Evolutionary conservation across 2,797 vertebrate genomes (phyloP).

Genomic region (Sebastolobus altivelis): DNA sequence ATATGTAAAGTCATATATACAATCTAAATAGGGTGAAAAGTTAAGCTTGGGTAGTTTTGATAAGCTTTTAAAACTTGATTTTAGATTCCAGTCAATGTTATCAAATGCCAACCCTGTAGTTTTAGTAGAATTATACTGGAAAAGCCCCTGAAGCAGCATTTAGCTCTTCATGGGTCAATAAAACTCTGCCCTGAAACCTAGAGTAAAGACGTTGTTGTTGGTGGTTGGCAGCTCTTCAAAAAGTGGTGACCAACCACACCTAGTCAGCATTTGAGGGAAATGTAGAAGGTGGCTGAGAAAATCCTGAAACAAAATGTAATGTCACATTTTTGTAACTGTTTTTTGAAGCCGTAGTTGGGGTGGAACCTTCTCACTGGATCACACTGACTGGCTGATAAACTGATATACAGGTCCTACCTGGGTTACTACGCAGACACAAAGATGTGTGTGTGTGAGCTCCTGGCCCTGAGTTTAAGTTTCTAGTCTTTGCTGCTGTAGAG

Average conservation of each 20-base stretch:
- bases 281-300: no score
- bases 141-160: neutral
- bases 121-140: neutral
- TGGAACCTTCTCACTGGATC: neutral
- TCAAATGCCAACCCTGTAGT: neutral
- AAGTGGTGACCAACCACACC: neutral
- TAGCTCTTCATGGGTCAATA: neutral
- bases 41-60: neutral
- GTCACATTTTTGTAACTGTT: neutral
- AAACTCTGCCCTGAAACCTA: neutral
- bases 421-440: neutral
- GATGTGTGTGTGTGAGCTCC: neutral
- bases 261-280: neutral
- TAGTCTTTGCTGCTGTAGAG: no score
- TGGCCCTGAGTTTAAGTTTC: neutral
- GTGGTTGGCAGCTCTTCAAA: neutral
- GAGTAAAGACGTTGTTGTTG: neutral
- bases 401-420: neutral
- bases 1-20: neutral
- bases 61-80: no score
- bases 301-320: neutral
- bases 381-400: neutral
- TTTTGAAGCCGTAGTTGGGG: neutral
- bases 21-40: neutral
- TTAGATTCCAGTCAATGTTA: neutral